Conservation (phyloP, 2,113 vertebrate species). For the Megaceryle maxima region DNA sequence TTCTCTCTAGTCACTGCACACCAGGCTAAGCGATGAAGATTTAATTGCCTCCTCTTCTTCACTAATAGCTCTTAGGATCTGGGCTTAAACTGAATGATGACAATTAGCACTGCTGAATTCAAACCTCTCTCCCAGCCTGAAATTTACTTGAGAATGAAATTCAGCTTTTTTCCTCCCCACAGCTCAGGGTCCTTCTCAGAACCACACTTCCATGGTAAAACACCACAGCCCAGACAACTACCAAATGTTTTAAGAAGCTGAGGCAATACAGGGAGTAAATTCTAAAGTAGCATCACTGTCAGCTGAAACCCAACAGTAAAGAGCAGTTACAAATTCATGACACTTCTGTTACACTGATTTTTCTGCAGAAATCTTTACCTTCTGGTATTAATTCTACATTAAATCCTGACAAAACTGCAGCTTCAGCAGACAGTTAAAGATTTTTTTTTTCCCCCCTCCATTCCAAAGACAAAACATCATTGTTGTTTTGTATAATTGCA, state of each 20-base stretch:
- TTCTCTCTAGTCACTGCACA: not conserved
- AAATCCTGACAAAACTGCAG: not conserved
- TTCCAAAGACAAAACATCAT: not conserved
- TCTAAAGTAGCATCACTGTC: not conserved
- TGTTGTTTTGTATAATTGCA: not conserved
- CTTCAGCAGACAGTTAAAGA: not conserved
- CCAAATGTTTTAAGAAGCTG: not conserved
- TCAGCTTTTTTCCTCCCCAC: not conserved
- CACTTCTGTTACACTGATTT: not conserved
- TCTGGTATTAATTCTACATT: not conserved
- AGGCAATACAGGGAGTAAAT: not conserved
- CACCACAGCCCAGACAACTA: not conserved
- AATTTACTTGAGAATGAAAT: not conserved
- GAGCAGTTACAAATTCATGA: not conserved
- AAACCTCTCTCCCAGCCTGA: not conserved
- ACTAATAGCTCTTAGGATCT: not conserved
- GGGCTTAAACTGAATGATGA: not conserved
- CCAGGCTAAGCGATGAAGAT: not conserved
- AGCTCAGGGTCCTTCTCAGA: not conserved
- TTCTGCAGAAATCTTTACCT: not conserved
- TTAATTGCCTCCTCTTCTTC: not conserved
- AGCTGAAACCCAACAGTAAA: not conserved
- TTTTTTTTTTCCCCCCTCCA: not conserved
- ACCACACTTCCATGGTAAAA: not conserved
- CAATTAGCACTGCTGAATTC: not conserved